Evolutionary conservation across 2,797 vertebrate genomes (phyloP), one percentile per base, ranked within the genome.

Genomic region (Danionella dracula): DNA sequence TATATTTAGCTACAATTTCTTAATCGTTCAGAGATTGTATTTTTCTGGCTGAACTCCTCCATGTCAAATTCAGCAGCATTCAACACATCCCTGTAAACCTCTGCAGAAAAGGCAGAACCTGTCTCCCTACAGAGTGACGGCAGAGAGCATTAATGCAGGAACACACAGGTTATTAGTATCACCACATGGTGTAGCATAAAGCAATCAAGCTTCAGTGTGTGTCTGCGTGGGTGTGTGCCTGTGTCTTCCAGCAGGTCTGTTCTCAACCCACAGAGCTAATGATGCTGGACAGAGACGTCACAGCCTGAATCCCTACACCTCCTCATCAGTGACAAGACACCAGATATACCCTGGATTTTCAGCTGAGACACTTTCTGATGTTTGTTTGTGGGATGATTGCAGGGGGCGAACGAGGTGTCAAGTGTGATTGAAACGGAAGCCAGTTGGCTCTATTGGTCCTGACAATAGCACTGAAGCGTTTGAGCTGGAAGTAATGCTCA

Each of bases 161-260:
- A 82, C 89, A 89, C 85, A 89, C 84, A 87, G 87, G 88, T 90
- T 85, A 89, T 89, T 90, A 90, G 84, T 84, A 87, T 87, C 85
- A 51, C 88, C 72, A 80, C 87, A 86, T 87, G 86, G 79, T 76
- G 79, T 79, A 84, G 86, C 85, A 86, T 88, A 87, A 89, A 89
- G 84, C 83, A 86, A 89, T 88, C 86, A 87, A 83, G 79, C 81
- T 27, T 81, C 71, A 76, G 78, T 83, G 82, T 56, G 81, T 86
- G 61, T 69, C 84, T 86, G 79, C 77, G 78, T 83, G 82, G 54
- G 81, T 86, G 61, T 69, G 84, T 86, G 79, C 77, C 68, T 80
- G 76, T 3, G 78, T 82, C 78, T 76, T 75, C 81, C 64, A 75
- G 81, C 79, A 81, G 71, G 78, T 83, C 80, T 76, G 78, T 84